phyloP scores from a whole-genome alignment of 2,797 vertebrate genomes.

The Anguilla megastoma region DNA sequence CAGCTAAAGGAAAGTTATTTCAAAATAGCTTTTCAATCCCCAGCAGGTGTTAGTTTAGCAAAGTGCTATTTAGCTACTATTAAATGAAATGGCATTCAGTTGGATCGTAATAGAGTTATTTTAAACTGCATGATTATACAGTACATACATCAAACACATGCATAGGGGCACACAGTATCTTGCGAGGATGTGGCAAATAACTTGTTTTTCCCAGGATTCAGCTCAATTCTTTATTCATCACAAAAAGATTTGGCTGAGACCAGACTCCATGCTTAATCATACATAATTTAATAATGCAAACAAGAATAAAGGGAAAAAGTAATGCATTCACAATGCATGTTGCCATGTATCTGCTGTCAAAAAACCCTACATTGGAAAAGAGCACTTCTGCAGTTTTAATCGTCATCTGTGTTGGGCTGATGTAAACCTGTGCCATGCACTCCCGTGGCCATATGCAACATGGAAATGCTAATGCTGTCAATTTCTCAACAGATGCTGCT shows the following conservation, averaged over 20 bases:
- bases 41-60: not conserved
- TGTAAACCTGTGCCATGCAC: not conserved
- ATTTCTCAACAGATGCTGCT: not conserved
- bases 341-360: not conserved
- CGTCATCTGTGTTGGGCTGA: not conserved
- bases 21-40: not conserved
- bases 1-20: not conserved
- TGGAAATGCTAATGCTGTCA: not conserved
- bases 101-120: not conserved
- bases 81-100: not conserved
- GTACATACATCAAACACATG: not conserved
- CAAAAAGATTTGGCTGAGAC: not conserved
- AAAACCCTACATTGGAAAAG: not conserved
- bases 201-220: not conserved
- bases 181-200: not conserved
- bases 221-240: not conserved
- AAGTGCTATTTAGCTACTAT: not conserved
- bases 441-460: not conserved
- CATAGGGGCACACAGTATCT: not conserved
- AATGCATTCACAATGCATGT: not conserved
- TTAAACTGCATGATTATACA: not conserved
- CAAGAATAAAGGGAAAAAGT: not conserved
- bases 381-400: not conserved
- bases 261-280: not conserved
- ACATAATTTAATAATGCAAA: not conserved